Conservation (phyloP, 2,888 invertebrate genomes). For the Aricia artaxerxes region DNA sequence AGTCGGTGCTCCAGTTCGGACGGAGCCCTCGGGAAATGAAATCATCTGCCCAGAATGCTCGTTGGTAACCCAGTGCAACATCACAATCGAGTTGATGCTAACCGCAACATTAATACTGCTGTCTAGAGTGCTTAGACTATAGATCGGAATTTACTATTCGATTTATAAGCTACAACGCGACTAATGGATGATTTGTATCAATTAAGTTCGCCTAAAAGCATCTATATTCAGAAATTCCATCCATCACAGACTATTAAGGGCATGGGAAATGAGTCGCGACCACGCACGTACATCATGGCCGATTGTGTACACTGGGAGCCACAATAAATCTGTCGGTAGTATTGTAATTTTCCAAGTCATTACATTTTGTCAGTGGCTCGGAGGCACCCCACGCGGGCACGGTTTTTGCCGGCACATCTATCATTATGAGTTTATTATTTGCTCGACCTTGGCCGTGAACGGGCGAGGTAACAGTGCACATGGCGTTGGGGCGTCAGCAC, state of each 20-base stretch:
- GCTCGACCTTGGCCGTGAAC: slow-evolving; percentile 78
- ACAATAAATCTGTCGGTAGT: slow-evolving; percentile 51
- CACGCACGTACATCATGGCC: slow-evolving; percentile 11
- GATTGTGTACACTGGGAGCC: slow-evolving; percentile 7
- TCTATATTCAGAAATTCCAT: background rate
- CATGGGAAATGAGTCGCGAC: slow-evolving; percentile 16
- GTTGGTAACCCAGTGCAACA: background rate
- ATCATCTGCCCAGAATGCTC: background rate
- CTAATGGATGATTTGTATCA: background rate
- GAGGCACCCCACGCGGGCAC: slow-evolving; percentile 69
- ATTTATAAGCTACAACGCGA: background rate
- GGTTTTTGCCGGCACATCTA: slow-evolving; percentile 55
- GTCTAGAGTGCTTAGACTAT: background rate
- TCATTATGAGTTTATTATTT: slow-evolving; percentile 73
- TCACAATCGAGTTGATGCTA: background rate
- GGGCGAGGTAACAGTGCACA: slow-evolving; percentile 42
- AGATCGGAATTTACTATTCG: background rate
- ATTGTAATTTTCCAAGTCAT: slow-evolving; percentile 71
- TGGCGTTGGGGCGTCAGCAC: slow-evolving; percentile 22
- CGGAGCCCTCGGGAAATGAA: slow-evolving; percentile 16
- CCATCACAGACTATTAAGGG: background rate
- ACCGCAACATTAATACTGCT: slow-evolving; percentile 2
- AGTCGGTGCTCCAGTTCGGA: slow-evolving; percentile 5
- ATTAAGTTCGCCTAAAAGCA: slow-evolving; percentile 1
- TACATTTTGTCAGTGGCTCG: slow-evolving; percentile 64